A percentile compares a stretch with the other conserved stretches of the same genome.
phyloP scores from a whole-genome alignment of 2,888 invertebrate genomes.

The Erebia epiphron region DNA sequence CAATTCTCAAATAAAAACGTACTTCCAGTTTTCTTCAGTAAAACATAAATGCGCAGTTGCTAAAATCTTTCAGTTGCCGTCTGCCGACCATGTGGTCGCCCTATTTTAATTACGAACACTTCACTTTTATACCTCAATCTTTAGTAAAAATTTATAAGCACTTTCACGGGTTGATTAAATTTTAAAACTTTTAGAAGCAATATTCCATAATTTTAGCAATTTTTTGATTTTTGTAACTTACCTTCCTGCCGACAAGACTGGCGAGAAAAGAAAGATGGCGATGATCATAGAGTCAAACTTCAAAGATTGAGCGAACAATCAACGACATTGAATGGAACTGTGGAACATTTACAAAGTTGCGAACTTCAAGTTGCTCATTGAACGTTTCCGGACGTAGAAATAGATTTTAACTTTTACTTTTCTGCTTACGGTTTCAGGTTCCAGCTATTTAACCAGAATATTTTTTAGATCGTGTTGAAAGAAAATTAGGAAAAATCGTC shows the following conservation, averaged over 20 bases:
- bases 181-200: not conserved
- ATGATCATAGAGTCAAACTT: conserved; percentile 42
- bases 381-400: conserved; percentile 18
- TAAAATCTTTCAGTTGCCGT: conserved; percentile 58
- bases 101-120: conserved; percentile 42
- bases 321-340: conserved; percentile 43
- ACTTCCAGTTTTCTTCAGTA: conserved; percentile 49
- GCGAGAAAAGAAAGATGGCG: conserved; percentile 80
- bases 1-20: conserved; percentile 23
- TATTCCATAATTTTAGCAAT: conserved; percentile 41
- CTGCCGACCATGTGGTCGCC: conserved; percentile 76
- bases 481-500: no score
- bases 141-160: conserved; percentile 4
- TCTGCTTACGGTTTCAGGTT: not conserved
- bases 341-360: conserved; percentile 6
- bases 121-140: conserved; percentile 10
- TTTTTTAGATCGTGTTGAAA: no score
- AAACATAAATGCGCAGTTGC: conserved; percentile 78
- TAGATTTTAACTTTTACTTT: no score
- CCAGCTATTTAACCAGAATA: no score
- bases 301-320: conserved; percentile 40
- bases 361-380: conserved; percentile 27
- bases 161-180: not conserved
- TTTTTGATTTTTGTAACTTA: conserved; percentile 57
- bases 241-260: conserved; percentile 73